Evolutionary conservation across 30 jellyfish, hydroid and myxozoan genomes (phyloP).

Genomic region (Chironex yamaguchii): DNA sequence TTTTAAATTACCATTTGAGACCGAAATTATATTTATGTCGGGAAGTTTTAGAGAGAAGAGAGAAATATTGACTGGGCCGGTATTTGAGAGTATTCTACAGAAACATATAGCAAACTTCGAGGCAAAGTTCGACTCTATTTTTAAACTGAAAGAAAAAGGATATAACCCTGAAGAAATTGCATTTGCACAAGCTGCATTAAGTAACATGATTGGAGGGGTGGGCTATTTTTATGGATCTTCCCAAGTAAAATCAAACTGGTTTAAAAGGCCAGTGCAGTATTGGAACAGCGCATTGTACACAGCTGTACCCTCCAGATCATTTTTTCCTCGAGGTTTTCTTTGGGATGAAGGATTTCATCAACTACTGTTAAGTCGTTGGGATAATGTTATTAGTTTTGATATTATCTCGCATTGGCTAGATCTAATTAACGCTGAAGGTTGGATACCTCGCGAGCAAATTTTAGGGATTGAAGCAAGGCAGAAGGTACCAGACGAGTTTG

Average conservation of each 20-base stretch:
- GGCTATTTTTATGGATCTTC: constrained; percentile 90
- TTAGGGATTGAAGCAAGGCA: constrained; percentile 93
- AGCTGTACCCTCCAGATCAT: constrained; percentile 97
- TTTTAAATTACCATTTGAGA: constrained; percentile 80
- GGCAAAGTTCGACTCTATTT: constrained; percentile 59
- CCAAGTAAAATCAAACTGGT: constrained; percentile 58
- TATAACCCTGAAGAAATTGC: constrained; percentile 57
- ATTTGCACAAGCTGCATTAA: constrained; percentile 94
- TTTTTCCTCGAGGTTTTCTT: constrained; percentile 95
- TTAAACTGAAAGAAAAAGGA: constrained; percentile 67
- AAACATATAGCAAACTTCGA: constrained; percentile 55
- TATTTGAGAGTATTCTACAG: constrained; percentile 25
- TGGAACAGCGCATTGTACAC: constrained; percentile 85
- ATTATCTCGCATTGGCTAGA: constrained; percentile 94
- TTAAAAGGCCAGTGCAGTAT: constrained; percentile 84
- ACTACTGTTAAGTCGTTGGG: constrained; percentile 91
- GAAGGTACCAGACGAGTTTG: constrained; percentile 95
- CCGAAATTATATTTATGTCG: constrained; percentile 79
- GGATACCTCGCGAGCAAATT: constrained; percentile 99
- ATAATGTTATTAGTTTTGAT: constrained; percentile 70
- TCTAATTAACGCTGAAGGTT: constrained; percentile 86
- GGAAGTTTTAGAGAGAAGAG: constrained; percentile 64
- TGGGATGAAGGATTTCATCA: constrained; percentile 99
- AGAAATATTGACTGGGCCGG: constrained; percentile 67
- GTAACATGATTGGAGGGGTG: constrained; percentile 96